Evolutionary conservation across 2,797 vertebrate species (phyloP), one percentile per base, ranked within the genome.

Genomic region (Florisuga fusca): DNA sequence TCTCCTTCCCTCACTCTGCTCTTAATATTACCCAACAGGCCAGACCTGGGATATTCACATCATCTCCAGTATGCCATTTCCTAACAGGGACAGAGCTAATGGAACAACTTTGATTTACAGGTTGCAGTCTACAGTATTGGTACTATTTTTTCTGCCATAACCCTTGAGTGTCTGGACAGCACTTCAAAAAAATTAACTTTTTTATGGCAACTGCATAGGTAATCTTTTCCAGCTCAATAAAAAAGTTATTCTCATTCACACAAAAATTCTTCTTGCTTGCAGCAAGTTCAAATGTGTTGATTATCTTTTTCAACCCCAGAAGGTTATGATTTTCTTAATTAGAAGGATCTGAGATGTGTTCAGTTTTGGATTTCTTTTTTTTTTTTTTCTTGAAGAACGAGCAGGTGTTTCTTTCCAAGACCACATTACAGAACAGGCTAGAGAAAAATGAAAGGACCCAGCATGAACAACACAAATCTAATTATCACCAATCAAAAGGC

Each of bases 291-390:
- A 71, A 45, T 33, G 58, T 46, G 51, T 36, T 84, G 83, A 94
- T 92, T 68, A 74, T 18, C 54, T 94, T 95, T 95, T 94, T 87
- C 93, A 96, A 78, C 62, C 20, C 55, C 63, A 38, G 21, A 91
- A 93, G 89, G 84, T 83, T 67, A 93, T 61, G 2, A 31, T 90
- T 94, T 91, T 94, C 80, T 95, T 96, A 95, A 96, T 97, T 82
- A 92, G 88, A 68, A 94, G 71, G 66, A 95, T 92, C 86, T 93
- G 88, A 97, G 89, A 87, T 66, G 36, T 53, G 63, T 89, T 85
- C 67, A 68, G 41, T 7, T 22, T 15, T 6, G 26, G 45, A 7
- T 45, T 45, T 45, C 8, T 29, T 41, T 34, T 64, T 27, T 57
- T 50, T 66, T 43, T 31, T 29, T 21, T 59, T 8, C 14, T 20